Evolutionary conservation across 1,140 invertebrate genomes (phyloP).

Genomic region (Lamellibrachia luymesi): DNA sequence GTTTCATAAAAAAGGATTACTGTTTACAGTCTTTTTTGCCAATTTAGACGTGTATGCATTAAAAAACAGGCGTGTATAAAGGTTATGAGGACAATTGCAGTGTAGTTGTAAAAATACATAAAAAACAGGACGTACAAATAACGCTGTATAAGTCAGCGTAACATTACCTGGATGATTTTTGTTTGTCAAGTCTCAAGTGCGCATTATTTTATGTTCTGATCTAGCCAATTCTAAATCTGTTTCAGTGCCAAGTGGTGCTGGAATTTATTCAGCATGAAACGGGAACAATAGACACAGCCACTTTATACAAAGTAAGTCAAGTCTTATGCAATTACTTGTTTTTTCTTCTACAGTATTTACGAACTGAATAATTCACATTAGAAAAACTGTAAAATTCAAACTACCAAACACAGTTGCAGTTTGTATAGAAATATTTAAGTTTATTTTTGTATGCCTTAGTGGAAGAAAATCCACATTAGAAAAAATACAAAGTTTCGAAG

Average conservation of each 20-base stretch:
- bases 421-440: background rate
- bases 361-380: background rate
- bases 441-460: too few relatives aligned
- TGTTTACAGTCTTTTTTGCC: background rate
- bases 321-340: background rate
- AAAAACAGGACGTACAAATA: background rate
- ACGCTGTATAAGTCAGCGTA: background rate
- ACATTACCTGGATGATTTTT: background rate
- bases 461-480: too few relatives aligned
- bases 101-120: background rate
- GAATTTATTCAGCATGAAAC: background rate
- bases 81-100: background rate
- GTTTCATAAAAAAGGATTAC: too few relatives aligned
- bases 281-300: background rate
- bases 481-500: too few relatives aligned
- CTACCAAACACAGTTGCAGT: background rate
- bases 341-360: background rate
- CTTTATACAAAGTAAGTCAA: background rate
- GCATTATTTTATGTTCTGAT: background rate
- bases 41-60: background rate
- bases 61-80: background rate
- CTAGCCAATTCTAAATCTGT: background rate
- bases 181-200: background rate
- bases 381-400: background rate
- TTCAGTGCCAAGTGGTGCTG: background rate